These are phyloP conservation scores for Tenodera sinensis DNA, from an alignment of 2,888 invertebrate genomes.

Conservation along the genomic window DNA sequence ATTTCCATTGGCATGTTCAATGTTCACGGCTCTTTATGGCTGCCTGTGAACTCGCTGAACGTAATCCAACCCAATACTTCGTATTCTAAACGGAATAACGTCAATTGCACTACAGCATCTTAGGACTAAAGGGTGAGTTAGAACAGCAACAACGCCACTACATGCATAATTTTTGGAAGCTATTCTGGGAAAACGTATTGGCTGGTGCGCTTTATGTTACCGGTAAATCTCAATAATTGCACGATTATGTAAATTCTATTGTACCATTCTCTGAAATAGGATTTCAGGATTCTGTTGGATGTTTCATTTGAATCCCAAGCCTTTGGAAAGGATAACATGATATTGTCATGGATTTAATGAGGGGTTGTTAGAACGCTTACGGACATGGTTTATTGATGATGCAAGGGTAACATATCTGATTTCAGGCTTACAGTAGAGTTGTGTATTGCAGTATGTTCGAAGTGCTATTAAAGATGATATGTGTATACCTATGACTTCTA, in stretches of 20 bases:
- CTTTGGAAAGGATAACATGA: neutral
- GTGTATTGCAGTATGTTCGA: neutral
- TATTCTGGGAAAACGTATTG: neutral
- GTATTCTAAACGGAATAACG: too few relatives aligned
- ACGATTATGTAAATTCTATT: neutral
- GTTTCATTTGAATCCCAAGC: neutral
- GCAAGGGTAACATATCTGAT: neutral
- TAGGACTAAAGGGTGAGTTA: too few relatives aligned
- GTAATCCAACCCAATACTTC: too few relatives aligned
- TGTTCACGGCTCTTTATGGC: too few relatives aligned
- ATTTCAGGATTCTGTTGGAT: neutral
- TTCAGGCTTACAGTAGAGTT: neutral
- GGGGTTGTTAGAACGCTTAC: neutral
- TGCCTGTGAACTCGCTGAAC: too few relatives aligned
- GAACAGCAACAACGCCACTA: too few relatives aligned
- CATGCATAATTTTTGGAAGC: neutral
- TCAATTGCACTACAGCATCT: too few relatives aligned
- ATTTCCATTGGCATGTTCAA: too few relatives aligned
- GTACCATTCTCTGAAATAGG: neutral
- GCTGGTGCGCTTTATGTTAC: neutral
- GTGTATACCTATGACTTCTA: neutral
- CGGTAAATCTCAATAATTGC: neutral
- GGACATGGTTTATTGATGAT: neutral
- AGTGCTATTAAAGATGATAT: neutral
- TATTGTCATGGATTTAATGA: neutral